These are phyloP conservation scores for Orgyia antiqua DNA, from an alignment of 2,888 invertebrate species.

Conservation along the genomic window DNA sequence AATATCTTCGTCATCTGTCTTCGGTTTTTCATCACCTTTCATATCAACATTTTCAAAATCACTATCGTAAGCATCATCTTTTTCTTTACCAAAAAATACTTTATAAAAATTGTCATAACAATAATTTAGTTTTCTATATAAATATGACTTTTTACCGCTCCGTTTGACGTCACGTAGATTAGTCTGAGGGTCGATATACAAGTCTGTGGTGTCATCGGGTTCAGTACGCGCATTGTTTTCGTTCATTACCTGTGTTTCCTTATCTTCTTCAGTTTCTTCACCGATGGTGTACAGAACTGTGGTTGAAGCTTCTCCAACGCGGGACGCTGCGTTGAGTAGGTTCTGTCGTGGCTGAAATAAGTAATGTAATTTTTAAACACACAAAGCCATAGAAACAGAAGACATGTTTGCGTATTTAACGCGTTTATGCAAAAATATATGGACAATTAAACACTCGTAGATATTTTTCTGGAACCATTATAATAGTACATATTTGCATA, in stretches of 20 bases:
- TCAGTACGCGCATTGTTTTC: neutral
- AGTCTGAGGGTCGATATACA: conserved; percentile 8
- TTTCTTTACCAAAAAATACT: conserved; percentile 57
- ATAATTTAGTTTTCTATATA: conserved; percentile 68
- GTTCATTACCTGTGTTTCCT: conserved; percentile 82
- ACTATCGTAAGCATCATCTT: conserved; percentile 26
- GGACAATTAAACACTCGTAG: too few relatives aligned
- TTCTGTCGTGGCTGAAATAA: conserved; percentile 89
- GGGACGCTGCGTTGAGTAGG: conserved; percentile 95
- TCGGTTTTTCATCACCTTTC: conserved; percentile 6
- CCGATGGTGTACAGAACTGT: conserved; percentile 95
- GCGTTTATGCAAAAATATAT: too few relatives aligned
- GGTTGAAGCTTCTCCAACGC: conserved; percentile 97
- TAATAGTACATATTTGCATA: too few relatives aligned
- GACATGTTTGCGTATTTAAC: neutral
- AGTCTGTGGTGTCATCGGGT: conserved; percentile 2
- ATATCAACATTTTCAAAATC: conserved; percentile 24
- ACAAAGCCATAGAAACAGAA: neutral
- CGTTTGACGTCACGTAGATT: conserved; percentile 14
- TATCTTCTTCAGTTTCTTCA: conserved; percentile 91
- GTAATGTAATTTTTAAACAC: neutral
- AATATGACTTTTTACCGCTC: conserved; percentile 48
- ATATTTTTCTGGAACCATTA: too few relatives aligned
- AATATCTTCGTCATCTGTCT: conserved; percentile 51
- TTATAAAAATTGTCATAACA: conserved; percentile 72